Evolutionary conservation across 2,888 invertebrate species (phyloP), one percentile per base, ranked within the genome.

Genomic region (Sericinus montela): DNA sequence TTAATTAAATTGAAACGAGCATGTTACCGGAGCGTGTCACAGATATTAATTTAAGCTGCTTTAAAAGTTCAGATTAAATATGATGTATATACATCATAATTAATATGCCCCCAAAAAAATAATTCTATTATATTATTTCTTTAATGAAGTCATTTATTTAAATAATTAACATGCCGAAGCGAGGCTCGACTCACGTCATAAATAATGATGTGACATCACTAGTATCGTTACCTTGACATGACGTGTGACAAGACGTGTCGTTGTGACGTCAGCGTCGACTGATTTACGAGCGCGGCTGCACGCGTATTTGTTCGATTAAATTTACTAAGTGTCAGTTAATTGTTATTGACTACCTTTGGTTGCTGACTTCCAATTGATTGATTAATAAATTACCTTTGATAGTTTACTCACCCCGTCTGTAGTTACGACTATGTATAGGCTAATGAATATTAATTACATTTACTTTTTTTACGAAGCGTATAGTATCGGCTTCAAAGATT

Each of bases 241-340:
- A 46, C 47, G 29, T 34, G 45, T 47, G 51, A 34, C 46, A 39
- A 16, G 28, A 46, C 32, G 34, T 42, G 45, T 45, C 29, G 30
- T 10, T 39, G 40, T 37, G 45, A 32, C 47, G 43, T 36, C 36
- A 23, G 10, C 44, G 11, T 6, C 7, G 6, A 44, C 40, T 51
- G 47, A 51, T 51, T 48, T 51, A 51, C 48, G 47, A 30, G 30
- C 47, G 3, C 40, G 44, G 40, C 34, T 51, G 47, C 48, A 44
- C 43, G 10, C 42, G 30, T 47, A 35, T 48, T 48, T 48, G 42
- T 48, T 48, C 42, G 28, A 11, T 16, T 48, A 37, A 48, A 42
- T 42, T 30, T 48, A 37, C 36, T 30, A 37, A 48, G 23, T 42
- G 42, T 37, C 41, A 30, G 35, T 23, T 37, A 36, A 37, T 36